Conservation (phyloP, 2,797 vertebrate genomes). For the Etheostoma perlongum region DNA sequence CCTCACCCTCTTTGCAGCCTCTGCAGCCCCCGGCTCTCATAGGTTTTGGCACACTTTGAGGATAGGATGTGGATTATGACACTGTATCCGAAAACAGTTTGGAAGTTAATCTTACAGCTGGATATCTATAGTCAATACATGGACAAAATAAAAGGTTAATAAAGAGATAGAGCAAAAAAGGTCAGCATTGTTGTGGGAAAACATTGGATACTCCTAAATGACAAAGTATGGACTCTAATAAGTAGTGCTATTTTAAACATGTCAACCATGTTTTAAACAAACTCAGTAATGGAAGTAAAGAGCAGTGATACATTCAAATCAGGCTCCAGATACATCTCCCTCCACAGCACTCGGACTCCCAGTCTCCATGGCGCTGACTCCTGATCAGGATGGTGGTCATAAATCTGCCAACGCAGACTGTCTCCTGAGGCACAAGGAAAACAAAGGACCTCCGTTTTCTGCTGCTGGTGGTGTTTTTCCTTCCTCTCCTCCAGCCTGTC, state of each 20-base stretch:
- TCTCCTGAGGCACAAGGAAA: constrained; percentile 31
- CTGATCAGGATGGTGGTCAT: constrained; percentile 33
- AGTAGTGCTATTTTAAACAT: not conserved
- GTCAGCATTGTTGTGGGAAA: not conserved
- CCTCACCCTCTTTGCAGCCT: not conserved
- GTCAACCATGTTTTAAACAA: not conserved
- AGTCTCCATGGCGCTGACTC: not conserved
- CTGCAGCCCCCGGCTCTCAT: not conserved
- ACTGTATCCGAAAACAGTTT: constrained; percentile 21
- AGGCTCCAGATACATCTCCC: not conserved
- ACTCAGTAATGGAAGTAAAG: constrained; percentile 14
- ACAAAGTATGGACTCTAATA: not conserved
- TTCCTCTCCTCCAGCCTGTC: constrained; percentile 32
- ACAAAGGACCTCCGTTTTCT: constrained; percentile 38
- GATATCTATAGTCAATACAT: not conserved
- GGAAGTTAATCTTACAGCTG: not conserved
- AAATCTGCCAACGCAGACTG: constrained; percentile 40
- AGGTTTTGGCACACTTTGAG: constrained; percentile 7
- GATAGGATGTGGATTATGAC: constrained; percentile 12
- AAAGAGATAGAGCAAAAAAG: no score
- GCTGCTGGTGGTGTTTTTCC: constrained; percentile 36
- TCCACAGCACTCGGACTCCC: not conserved
- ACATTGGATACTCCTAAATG: not conserved
- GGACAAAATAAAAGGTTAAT: not conserved
- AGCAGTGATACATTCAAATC: constrained; percentile 18